Percentiles rank a stretch among this genome's conserved stretches.
These are phyloP conservation scores for Chesias legatella DNA, from an alignment of 2,888 invertebrate genomes.

Conservation along the genomic window DNA sequence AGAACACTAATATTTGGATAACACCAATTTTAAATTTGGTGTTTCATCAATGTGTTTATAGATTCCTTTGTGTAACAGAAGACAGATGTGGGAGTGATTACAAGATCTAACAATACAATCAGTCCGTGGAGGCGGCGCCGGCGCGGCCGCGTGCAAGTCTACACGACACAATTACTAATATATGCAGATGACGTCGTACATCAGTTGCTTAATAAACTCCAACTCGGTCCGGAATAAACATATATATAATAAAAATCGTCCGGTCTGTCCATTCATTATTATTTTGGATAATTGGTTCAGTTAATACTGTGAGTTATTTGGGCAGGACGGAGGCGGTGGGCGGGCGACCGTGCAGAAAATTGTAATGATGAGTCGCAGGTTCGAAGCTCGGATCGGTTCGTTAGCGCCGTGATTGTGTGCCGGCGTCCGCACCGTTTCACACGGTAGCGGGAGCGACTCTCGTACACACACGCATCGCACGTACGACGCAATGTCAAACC, in stretches of 20 bases:
- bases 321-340: background rate
- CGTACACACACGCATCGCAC: no score
- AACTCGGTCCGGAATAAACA: constrained; percentile 4
- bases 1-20: background rate
- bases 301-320: constrained; percentile 14
- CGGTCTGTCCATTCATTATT: constrained; percentile 10
- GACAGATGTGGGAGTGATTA: no score
- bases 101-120: no score
- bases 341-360: constrained; percentile 8
- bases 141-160: no score
- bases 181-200: background rate
- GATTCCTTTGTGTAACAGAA: background rate
- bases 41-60: background rate
- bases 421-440: background rate
- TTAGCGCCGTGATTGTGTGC: background rate
- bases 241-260: constrained; percentile 6
- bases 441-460: background rate
- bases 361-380: constrained; percentile 7
- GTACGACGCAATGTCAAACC: no score
- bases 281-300: constrained; percentile 13
- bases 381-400: background rate
- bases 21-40: background rate
- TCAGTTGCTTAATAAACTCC: background rate
- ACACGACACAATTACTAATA: no score
- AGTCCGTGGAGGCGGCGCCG: no score